Evolutionary conservation across 2,113 vertebrate species (phyloP), one percentile per base, ranked within the genome.

Genomic region (Numida meleagris): DNA sequence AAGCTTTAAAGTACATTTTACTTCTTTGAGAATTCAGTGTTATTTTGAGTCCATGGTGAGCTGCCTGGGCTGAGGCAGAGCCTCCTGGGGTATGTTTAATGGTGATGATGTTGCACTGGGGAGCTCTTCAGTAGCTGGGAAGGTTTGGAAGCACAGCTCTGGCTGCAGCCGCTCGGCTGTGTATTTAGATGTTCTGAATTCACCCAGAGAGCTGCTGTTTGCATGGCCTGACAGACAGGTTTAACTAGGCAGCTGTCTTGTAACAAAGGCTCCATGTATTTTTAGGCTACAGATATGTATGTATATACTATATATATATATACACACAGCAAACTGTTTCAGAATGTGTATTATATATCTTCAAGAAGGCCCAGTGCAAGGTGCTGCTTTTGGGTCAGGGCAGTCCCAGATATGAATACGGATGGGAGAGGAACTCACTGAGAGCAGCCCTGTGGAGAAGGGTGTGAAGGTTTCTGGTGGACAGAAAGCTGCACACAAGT

Each of bases 11-110:
- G 57, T 38, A 65, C 38, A 16, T 82, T 86, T 83, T 71, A 62
- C 63, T 81, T 65, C 61, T 78, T 36, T 55, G 80, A 70, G 82
- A 65, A 76, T 82, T 82, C 62, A 0, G 0, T 57, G 89, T 81
- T 79, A 61, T 87, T 94, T 93, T 33, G 57, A 73, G 43, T 65
- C 36, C 24, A 29, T 19, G 82, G 58, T 88, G 95, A 65, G 63
- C 55, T n/a, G n/a, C 53, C 14, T 17, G 10, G 61, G 70, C 80
- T 78, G 77, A 87, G 66, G 53, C 72, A 70, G 78, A 38, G 59
- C 7, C 71, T 61, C 82, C 51, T 5, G 63, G 57, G 79, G 7
- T 76, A 68, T 34, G 7, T 65, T 88, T 89, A 85, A 51, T 29
- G 42, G 88, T 79, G 50, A 7, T 9, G 0, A 4, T 33, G 67